Percentiles rank a stretch among this genome's conserved stretches.
phyloP scores from a whole-genome alignment of 2,113 vertebrate genomes.

The Melozone crissalis region DNA sequence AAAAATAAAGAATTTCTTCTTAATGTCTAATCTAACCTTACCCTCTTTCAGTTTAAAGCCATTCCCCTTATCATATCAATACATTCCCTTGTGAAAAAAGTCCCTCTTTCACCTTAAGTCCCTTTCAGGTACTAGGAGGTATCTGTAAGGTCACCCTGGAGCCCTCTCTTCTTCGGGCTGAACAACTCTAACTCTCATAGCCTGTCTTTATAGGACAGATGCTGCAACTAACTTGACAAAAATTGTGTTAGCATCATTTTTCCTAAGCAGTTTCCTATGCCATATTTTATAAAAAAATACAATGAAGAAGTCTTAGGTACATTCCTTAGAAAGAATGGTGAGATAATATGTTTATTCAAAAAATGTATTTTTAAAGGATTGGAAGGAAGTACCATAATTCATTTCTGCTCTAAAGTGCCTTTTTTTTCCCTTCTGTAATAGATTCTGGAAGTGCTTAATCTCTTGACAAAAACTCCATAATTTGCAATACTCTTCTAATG shows the following conservation, averaged over 20 bases:
- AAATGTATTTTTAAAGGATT: neutral
- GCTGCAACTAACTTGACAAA: neutral
- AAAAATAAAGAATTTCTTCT: neutral
- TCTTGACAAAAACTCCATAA: slow-evolving; percentile 53
- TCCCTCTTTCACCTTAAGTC: neutral
- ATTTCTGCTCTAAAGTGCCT: neutral
- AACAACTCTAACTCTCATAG: neutral
- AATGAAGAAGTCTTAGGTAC: neutral
- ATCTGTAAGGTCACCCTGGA: neutral
- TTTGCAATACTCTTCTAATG: slow-evolving; percentile 43
- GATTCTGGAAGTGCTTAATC: slow-evolving; percentile 47
- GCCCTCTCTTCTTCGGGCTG: neutral
- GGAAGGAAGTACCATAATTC: neutral
- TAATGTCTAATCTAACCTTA: neutral
- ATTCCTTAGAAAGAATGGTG: neutral
- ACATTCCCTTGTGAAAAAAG: neutral
- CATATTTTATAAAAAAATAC: neutral
- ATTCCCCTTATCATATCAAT: neutral
- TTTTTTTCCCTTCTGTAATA: slow-evolving; percentile 22
- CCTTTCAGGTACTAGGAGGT: neutral
- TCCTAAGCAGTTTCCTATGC: neutral
- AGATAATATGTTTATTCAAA: neutral
- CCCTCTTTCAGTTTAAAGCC: neutral
- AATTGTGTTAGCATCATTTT: neutral
- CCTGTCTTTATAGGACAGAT: neutral